Evolutionary conservation across 2,888 invertebrate genomes (phyloP).

Genomic region (Drosophila setosimentum): DNA sequence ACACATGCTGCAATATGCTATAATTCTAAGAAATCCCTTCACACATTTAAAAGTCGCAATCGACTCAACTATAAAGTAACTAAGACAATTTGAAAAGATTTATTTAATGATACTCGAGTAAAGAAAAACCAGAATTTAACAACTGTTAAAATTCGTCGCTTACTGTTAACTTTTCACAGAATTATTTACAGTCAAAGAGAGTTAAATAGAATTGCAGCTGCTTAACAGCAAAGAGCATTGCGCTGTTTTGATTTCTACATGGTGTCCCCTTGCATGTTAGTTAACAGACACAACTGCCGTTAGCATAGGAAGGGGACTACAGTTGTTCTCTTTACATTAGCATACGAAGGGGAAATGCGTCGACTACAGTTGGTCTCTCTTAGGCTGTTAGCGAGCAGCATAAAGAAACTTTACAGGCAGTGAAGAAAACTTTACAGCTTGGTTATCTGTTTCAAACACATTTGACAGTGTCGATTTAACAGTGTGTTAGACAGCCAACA

Average conservation of each 20-base stretch:
- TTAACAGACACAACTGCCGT: slow-evolving; percentile 1
- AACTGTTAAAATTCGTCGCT: background rate
- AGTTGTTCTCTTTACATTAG: background rate
- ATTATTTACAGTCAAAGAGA: background rate
- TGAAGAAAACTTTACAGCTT: background rate
- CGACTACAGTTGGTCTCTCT: slow-evolving; percentile 20
- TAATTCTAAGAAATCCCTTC: background rate
- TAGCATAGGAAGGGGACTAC: slow-evolving; percentile 16
- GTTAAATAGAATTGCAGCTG: background rate
- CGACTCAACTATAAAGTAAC: background rate
- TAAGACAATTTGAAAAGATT: background rate
- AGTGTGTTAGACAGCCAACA: background rate
- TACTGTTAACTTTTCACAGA: background rate
- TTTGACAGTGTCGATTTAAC: background rate
- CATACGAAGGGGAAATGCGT: slow-evolving; percentile 23
- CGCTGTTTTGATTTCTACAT: slow-evolving; percentile 6
- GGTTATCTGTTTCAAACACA: background rate
- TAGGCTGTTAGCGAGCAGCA: slow-evolving; percentile 24
- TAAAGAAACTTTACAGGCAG: background rate
- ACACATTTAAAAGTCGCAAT: background rate
- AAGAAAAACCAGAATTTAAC: background rate
- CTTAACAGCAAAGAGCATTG: slow-evolving; percentile 22
- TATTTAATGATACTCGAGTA: background rate
- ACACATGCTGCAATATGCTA: background rate
- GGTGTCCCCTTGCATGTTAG: background rate